These are phyloP conservation scores for Panagrolaimus sp. DNA, from an alignment of 1,140 invertebrate species.

Conservation along the genomic window DNA sequence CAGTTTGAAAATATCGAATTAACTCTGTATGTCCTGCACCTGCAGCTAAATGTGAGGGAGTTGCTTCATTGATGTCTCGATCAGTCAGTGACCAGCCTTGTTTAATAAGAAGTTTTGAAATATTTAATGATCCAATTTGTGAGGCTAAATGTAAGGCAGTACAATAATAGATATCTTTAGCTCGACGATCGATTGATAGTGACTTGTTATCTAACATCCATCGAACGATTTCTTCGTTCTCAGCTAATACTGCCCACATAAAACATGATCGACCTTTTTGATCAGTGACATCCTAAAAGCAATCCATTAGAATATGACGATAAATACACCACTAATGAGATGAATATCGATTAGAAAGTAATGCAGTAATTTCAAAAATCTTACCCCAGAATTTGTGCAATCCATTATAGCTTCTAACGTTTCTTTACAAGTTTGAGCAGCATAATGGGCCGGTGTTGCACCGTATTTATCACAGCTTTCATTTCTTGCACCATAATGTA, in stretches of 20 bases:
- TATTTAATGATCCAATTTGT: not conserved
- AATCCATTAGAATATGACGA: not conserved
- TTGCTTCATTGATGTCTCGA: slow-evolving; percentile 1
- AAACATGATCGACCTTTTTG: not conserved
- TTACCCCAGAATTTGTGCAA: not conserved
- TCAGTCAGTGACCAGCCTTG: not conserved
- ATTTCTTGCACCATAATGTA: slow-evolving; percentile 1
- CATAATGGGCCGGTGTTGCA: not conserved
- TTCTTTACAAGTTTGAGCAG: not conserved
- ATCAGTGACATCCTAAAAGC: not conserved
- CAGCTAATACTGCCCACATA: slow-evolving; percentile 5
- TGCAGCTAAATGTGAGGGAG: not conserved
- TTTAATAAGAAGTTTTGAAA: not conserved
- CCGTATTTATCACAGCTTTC: not conserved
- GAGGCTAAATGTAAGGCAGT: not conserved
- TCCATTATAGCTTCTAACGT: not conserved
- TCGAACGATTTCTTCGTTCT: not conserved
- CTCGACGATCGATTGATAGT: not conserved
- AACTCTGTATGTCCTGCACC: not conserved
- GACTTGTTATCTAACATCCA: not conserved
- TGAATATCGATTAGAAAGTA: too few relatives aligned
- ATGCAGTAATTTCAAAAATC: too few relatives aligned
- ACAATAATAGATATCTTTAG: not conserved
- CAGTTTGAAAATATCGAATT: slow-evolving; percentile 9
- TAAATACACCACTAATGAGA: too few relatives aligned